Percentiles rank a stretch among this genome's conserved stretches.
These are phyloP conservation scores for Actinopyga echinites DNA, from an alignment of 53 echinoderm and acorn worm genomes.

Conservation along the genomic window DNA sequence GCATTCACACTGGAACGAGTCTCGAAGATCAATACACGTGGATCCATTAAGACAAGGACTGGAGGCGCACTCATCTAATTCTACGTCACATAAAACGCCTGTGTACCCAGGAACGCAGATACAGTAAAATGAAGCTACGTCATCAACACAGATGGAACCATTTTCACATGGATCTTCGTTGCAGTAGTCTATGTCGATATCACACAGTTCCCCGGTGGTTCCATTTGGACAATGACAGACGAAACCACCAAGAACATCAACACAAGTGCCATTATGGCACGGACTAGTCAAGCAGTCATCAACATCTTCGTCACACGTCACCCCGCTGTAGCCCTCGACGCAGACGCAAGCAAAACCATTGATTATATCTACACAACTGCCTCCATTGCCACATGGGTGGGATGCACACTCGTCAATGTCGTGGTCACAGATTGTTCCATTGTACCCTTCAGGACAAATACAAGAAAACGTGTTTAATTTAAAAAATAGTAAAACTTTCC, in stretches of 20 bases:
- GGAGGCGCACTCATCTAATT: constrained; percentile 58
- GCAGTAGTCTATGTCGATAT: constrained; percentile 63
- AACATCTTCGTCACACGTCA: constrained; percentile 36
- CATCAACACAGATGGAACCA: constrained; percentile 49
- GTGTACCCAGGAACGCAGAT: constrained; percentile 50
- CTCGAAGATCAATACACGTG: constrained; percentile 46
- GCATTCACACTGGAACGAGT: constrained; percentile 60
- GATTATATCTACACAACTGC: constrained; percentile 39
- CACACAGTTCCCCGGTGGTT: constrained; percentile 52
- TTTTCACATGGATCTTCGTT: constrained; percentile 47
- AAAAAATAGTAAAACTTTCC: too few relatives aligned
- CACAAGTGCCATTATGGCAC: constrained; percentile 52
- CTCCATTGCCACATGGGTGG: constrained; percentile 44
- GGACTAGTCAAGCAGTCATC: constrained; percentile 45
- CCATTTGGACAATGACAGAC: constrained; percentile 50
- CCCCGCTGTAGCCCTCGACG: constrained; percentile 31
- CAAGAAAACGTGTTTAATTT: constrained; percentile 17
- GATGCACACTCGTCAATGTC: constrained; percentile 37
- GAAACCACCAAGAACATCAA: constrained; percentile 54
- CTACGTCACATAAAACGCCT: constrained; percentile 48
- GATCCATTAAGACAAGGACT: constrained; percentile 52
- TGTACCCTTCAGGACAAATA: constrained; percentile 34
- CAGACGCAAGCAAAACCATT: constrained; percentile 37
- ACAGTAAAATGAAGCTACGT: constrained; percentile 45
- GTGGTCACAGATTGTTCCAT: constrained; percentile 32